Evolutionary conservation across 2,113 vertebrate species (phyloP), one percentile per base, ranked within the genome.

Genomic region (Psittacus erithacus): DNA sequence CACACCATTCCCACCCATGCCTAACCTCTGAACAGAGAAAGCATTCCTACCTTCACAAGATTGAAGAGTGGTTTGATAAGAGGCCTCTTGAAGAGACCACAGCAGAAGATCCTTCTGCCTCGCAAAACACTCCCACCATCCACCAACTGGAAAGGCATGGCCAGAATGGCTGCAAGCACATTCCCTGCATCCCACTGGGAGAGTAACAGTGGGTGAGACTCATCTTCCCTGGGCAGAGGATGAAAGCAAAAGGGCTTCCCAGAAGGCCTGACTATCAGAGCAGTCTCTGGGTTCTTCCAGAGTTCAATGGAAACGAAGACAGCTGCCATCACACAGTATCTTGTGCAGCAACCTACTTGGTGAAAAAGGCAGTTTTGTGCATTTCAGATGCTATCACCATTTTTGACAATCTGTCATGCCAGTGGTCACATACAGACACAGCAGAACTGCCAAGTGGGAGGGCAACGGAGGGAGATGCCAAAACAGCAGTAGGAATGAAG

Each of bases 231-330:
- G 60, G 57, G 86, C 71, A 90, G 19, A 71, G 39, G 86, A 93
- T 85, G 62, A 93, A 94, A 94, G 91, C 43, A 82, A 43, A 76
- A 43, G 44, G 47, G 67, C 86, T 71, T 85, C 75, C 68, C 67
- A 52, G 62, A 62, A 88, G 52, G 47, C 35, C 70, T 76, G 73
- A 74, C 53, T 74, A 67, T 10, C 79, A 71, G 10, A 88, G 79
- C 35, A 64, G 71, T 33, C 27, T 50, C 52, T 88, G 80, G 71
- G 80, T 86, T 83, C 86, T 93, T 91, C 83, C 80, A 69, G 53
- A 93, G 80, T 79, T 90, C 88, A 92, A 33, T 35, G 67, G 70
- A 95, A 95, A 88, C 28, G 13, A 88, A 92, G 62, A 82, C 65
- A 85, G 88, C 35, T 85, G 79, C 47, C 88, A 85, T 46, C 86